Percentiles rank a stretch among this genome's conserved stretches.
Conservation (phyloP, 2,888 invertebrate species). For the Drosophila paramelanica region DNA sequence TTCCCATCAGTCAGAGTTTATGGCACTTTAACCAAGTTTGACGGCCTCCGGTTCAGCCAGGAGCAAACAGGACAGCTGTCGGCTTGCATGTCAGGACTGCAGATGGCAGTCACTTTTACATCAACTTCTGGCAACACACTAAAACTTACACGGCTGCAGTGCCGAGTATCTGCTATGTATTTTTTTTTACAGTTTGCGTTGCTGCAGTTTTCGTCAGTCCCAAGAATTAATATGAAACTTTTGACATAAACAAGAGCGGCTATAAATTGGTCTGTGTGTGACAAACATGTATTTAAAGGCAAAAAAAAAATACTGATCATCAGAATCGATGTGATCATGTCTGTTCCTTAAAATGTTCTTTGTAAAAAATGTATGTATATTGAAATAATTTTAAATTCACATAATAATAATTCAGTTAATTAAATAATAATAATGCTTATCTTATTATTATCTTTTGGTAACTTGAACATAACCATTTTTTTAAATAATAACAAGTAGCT, state of each 20-base stretch:
- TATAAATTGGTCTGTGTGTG: neutral
- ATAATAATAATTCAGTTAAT: no score
- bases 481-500: neutral
- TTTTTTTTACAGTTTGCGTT: neutral
- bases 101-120: conserved; percentile 26
- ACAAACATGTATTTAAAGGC: neutral
- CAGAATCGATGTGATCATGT: no score
- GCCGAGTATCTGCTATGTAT: neutral
- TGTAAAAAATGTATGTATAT: no score
- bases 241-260: neutral
- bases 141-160: conserved; percentile 3
- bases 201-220: conserved; percentile 9
- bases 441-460: neutral
- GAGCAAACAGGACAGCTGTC: conserved; percentile 27
- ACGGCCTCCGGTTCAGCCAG: conserved; percentile 20
- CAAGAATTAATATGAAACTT: neutral
- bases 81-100: conserved; percentile 19
- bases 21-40: conserved; percentile 37
- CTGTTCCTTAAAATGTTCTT: no score
- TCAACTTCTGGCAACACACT: conserved; percentile 6
- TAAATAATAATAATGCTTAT: no score
- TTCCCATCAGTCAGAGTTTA: conserved; percentile 13
- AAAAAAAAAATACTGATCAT: neutral
- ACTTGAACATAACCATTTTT: neutral
- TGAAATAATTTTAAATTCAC: no score